Evolutionary conservation across 2,888 invertebrate species (phyloP).

Genomic region (Pediacus dermestoides): DNA sequence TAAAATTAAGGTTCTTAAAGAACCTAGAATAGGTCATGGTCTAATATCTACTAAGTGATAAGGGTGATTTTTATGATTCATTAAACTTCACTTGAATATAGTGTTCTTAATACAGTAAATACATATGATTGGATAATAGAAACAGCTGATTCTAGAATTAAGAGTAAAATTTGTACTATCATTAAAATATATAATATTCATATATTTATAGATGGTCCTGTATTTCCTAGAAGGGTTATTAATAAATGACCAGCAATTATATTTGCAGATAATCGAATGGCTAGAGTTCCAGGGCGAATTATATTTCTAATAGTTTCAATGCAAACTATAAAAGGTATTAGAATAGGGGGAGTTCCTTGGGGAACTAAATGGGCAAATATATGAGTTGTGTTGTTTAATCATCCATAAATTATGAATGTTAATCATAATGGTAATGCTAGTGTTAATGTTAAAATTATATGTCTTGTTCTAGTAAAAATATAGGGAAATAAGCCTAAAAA

Average conservation of each 20-base stretch:
- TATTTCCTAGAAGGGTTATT: conserved; percentile 59
- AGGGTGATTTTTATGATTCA: conserved; percentile 56
- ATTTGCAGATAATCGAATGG: conserved; percentile 70
- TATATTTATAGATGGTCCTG: conserved; percentile 35
- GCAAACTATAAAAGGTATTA: conserved; percentile 71
- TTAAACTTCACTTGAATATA: conserved; percentile 68
- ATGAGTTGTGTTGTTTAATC: conserved; percentile 59
- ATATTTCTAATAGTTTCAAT: conserved; percentile 73
- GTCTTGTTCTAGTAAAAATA: conserved; percentile 67
- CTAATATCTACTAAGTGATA: conserved; percentile 65
- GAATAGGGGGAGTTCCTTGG: conserved; percentile 59
- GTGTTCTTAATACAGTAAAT: conserved; percentile 60
- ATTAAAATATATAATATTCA: conserved; percentile 34
- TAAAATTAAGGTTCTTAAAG: conserved; percentile 57
- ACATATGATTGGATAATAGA: conserved; percentile 65
- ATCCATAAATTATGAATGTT: conserved; percentile 62
- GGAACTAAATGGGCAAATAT: conserved; percentile 69
- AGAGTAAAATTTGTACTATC: conserved; percentile 36
- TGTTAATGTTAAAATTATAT: conserved; percentile 58
- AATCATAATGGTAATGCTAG: conserved; percentile 63
- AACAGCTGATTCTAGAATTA: conserved; percentile 60
- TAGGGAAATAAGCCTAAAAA: conserved; percentile 67
- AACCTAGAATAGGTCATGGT: conserved; percentile 62
- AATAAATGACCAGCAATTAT: conserved; percentile 72
- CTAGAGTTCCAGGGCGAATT: conserved; percentile 67